These are phyloP conservation scores for Isurus oxyrinchus DNA, from an alignment of 2,113 vertebrate species.

Conservation along the genomic window DNA sequence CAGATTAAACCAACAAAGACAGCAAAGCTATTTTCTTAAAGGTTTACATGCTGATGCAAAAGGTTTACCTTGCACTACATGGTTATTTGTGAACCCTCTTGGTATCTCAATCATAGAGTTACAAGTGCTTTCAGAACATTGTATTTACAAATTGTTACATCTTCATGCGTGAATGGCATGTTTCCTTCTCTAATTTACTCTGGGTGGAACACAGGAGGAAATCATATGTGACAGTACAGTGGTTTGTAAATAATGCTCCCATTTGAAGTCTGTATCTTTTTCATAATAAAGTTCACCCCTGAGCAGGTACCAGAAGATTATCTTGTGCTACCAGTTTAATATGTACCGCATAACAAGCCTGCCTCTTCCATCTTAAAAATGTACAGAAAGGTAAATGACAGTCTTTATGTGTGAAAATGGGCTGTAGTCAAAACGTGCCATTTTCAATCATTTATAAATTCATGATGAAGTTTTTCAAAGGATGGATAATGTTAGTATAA, in stretches of 20 bases:
- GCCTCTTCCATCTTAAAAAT: neutral
- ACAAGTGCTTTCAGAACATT: neutral
- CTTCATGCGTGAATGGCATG: neutral
- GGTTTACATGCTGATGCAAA: neutral
- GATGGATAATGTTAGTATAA: neutral
- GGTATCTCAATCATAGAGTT: no score
- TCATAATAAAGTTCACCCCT: neutral
- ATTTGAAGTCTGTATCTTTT: neutral
- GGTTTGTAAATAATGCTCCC: neutral
- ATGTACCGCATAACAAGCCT: neutral
- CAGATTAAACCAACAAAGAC: neutral
- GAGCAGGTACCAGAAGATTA: neutral
- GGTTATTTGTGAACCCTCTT: neutral
- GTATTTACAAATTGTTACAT: neutral
- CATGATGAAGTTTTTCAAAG: neutral
- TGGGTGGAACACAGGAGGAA: conserved; percentile 9
- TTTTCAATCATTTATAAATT: neutral
- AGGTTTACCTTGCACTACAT: neutral
- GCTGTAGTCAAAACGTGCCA: neutral
- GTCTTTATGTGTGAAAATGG: neutral
- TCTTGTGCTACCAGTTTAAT: neutral
- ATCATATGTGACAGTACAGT: neutral
- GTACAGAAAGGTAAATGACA: neutral
- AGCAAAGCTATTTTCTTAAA: neutral
- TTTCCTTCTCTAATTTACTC: neutral